phyloP scores from a whole-genome alignment of 2,888 invertebrate genomes.

The Erynnis tages region DNA sequence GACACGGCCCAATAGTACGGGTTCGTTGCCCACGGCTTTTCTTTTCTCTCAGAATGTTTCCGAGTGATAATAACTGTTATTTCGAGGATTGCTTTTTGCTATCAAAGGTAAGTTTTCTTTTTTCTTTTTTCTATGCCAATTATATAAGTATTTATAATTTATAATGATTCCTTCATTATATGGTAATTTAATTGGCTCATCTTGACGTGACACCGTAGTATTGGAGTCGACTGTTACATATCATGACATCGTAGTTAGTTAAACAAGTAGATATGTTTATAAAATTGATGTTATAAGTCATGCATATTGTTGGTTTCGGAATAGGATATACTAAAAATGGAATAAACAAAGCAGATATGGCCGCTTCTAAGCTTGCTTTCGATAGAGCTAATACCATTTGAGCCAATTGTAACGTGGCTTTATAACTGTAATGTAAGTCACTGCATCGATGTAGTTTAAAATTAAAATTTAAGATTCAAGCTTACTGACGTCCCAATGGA shows the following conservation, averaged over 20 bases:
- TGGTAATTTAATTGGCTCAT: neutral
- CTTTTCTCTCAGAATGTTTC: slow-evolving; percentile 56
- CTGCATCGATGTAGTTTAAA: neutral
- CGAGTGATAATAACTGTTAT: slow-evolving; percentile 51
- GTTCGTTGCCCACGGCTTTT: slow-evolving; percentile 61
- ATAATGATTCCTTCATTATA: slow-evolving; percentile 1
- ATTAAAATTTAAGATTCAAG: neutral
- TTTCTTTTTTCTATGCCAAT: slow-evolving; percentile 34
- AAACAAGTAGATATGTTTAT: neutral
- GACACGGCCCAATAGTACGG: slow-evolving; percentile 61
- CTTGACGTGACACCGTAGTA: slow-evolving; percentile 5
- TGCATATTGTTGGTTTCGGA: too few relatives aligned
- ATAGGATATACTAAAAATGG: neutral
- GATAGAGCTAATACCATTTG: neutral
- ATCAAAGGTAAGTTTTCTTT: slow-evolving; percentile 62
- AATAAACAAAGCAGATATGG: neutral
- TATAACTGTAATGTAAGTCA: neutral
- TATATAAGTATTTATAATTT: slow-evolving; percentile 9
- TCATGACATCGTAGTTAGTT: slow-evolving; percentile 8
- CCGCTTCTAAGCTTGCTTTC: slow-evolving; percentile 10
- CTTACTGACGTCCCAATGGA: neutral
- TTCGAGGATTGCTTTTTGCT: slow-evolving; percentile 44
- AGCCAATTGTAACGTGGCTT: neutral
- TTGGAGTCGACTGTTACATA: slow-evolving; percentile 15
- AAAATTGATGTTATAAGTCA: too few relatives aligned